Base-by-base conservation (phyloP, 2,888 invertebrate genomes). In the Pegoplata infirma region DNA sequence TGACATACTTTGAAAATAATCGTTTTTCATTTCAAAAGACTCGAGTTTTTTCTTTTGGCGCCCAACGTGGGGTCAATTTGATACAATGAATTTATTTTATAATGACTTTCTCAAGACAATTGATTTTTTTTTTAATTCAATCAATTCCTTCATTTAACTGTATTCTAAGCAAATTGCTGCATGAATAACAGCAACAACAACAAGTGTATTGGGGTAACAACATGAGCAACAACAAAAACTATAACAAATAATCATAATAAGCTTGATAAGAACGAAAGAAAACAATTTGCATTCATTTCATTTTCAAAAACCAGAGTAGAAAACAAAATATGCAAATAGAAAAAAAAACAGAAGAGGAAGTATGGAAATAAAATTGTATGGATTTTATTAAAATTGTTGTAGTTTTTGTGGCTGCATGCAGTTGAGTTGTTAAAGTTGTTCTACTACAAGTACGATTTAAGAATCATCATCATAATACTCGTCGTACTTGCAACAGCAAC, bases 231-330 rank as follows among this genome's bases (percentile, higher is more conserved):
- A 16, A 23, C 40, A 25, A 51, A 7, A 14, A 16, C 21, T 36
- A n/a, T n/a, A 32, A 36, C 40, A 66, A 51, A 36, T 36, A 64
- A 51, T 53, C 53, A 66, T 66, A 40, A 55, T 55, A 46, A 67
- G 12, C 19, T 28, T 55, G 46, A 55, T 55, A 67, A 55, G 44
- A 55, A 49, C 10, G 21, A 51, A 40, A 44, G 16, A 67, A 67
- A 55, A 46, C 55, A 67, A 67, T 67, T 55, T 67, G 55, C 55
- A 67, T 56, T 67, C 44, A 32, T 32, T 56, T 55, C 5, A 46
- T 32, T 19, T 16, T 3, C 25, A 53, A 14, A 4, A 25, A 25
- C 23, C 25, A 7, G 21, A 25, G n/a, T n/a, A n/a, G n/a, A n/a
- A n/a, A n/a, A 53, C 12, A 53, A 12, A 23, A 14, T 25, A 36